Conservation (phyloP, 2,888 invertebrate species). For the Drosophila silvestris region DNA sequence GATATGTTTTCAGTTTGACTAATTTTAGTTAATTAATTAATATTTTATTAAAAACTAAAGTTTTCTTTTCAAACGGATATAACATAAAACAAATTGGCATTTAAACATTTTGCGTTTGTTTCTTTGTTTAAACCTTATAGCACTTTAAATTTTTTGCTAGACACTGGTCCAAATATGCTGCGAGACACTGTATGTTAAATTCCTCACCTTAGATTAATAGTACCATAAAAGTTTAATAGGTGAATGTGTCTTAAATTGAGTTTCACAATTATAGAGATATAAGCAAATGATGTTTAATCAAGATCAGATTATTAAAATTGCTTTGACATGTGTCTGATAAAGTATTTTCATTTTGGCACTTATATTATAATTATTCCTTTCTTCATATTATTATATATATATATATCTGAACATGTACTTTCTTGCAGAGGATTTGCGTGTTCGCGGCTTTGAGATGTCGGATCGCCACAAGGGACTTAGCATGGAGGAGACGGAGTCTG, state of each 20-base stretch:
- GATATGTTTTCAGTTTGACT: no score
- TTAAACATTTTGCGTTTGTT: no score
- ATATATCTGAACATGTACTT: background rate
- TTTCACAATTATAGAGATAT: background rate
- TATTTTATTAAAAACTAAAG: no score
- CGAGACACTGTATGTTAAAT: background rate
- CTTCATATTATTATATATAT: background rate
- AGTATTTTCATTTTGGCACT: background rate
- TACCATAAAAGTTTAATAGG: background rate
- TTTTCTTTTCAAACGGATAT: no score
- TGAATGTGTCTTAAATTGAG: background rate
- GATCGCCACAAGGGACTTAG: conserved; percentile 88
- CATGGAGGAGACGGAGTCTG: conserved; percentile 87
- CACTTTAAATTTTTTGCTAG: no score
- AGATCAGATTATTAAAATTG: background rate
- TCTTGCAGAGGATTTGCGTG: conserved; percentile 87
- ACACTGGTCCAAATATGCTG: no score
- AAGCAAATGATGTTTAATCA: background rate
- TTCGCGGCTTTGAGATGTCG: conserved; percentile 88
- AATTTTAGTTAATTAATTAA: no score
- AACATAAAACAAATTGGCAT: no score
- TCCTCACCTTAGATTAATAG: background rate
- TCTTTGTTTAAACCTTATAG: no score
- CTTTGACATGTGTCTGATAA: background rate
- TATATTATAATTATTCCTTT: background rate